Conservation (phyloP, 2,113 vertebrate genomes). For the Scomber scombrus region DNA sequence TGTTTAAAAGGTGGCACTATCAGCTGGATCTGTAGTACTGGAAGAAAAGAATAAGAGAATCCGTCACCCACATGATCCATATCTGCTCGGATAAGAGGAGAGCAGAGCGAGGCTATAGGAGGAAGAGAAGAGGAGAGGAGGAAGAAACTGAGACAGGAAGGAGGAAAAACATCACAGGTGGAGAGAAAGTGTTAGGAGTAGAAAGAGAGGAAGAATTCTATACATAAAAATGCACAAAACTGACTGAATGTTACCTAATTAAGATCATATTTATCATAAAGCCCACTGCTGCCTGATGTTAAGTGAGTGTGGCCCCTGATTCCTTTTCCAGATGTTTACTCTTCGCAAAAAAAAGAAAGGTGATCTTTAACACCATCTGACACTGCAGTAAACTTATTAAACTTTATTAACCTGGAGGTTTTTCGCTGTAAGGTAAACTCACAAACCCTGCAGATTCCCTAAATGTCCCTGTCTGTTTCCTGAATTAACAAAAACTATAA, state of each 20-base stretch:
- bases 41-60: constrained; percentile 39
- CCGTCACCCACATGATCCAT: constrained; percentile 28
- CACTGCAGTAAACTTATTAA: no score
- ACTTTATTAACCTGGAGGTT: no score
- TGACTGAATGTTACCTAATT: background rate
- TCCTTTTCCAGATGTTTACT: background rate
- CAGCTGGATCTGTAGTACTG: constrained; percentile 42
- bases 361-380: no score
- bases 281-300: background rate
- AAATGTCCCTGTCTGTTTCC: no score
- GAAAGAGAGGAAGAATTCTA: background rate
- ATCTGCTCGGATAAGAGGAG: constrained; percentile 35
- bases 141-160: background rate
- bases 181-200: background rate
- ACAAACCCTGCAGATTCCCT: no score
- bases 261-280: background rate
- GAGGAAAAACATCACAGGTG: background rate
- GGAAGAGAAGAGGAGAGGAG: background rate
- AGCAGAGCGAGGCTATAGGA: background rate
- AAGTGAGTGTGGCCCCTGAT: background rate
- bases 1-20: constrained; percentile 60
- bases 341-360: background rate
- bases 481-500: no score
- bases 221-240: background rate
- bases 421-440: no score